Evolutionary conservation across 2,888 invertebrate species (phyloP).

Genomic region (Melinaea marsaeus): DNA sequence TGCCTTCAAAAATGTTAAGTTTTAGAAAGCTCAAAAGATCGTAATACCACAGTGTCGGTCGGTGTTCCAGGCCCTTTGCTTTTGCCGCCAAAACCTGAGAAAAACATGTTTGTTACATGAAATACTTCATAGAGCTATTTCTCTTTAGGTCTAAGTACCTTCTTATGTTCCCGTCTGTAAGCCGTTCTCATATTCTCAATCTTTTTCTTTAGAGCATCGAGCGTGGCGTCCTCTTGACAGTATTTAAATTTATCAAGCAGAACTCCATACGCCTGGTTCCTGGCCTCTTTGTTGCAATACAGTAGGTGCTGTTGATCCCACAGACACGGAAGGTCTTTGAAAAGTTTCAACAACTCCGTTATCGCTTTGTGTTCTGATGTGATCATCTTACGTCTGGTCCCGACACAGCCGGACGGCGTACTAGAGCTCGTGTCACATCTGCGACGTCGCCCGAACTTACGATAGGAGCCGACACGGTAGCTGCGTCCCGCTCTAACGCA

Average conservation of each 20-base stretch:
- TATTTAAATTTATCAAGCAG: constrained; percentile 34
- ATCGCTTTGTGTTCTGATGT: constrained; percentile 25
- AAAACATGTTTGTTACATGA: not conserved
- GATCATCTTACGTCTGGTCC: constrained; percentile 8
- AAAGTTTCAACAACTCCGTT: constrained; percentile 30
- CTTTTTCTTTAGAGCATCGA: constrained; percentile 32
- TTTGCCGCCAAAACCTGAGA: constrained; percentile 30
- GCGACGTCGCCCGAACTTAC: not conserved
- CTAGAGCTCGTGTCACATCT: not conserved
- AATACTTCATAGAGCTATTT: not conserved
- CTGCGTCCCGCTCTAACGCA: constrained; percentile 8
- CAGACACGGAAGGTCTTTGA: constrained; percentile 33
- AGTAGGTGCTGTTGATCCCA: constrained; percentile 34
- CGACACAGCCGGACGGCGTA: not conserved
- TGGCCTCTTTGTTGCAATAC: constrained; percentile 30
- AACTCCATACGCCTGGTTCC: constrained; percentile 30
- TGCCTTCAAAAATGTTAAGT: not conserved
- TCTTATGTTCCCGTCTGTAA: constrained; percentile 34
- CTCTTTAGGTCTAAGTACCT: constrained; percentile 20
- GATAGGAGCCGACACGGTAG: constrained; percentile 1
- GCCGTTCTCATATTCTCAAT: constrained; percentile 34
- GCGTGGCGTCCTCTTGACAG: constrained; percentile 28
- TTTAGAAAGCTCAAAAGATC: constrained; percentile 28
- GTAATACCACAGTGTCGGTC: constrained; percentile 42
- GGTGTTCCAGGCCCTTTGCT: constrained; percentile 23